Percentiles rank a stretch among this genome's conserved stretches.
Conservation (phyloP, 2,113 vertebrate species). For the Sander lucioperca region DNA sequence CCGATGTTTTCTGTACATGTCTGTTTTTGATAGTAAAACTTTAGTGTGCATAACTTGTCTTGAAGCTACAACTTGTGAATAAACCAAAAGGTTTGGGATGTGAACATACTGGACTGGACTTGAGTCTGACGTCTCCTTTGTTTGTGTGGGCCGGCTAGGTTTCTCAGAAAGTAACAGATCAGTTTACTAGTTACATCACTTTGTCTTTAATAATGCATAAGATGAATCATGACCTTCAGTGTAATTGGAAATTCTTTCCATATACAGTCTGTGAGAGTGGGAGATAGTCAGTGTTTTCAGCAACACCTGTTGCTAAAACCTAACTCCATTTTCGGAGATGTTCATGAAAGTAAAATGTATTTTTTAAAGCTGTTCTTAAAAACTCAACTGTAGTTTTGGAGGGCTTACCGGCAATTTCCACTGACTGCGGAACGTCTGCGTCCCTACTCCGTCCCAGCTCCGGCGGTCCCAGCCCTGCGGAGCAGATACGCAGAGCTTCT, state of each 20-base stretch:
- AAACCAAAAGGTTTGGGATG: constrained; percentile 56
- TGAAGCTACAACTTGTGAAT: constrained; percentile 52
- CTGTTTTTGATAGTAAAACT: constrained; percentile 61
- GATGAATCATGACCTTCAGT: neutral
- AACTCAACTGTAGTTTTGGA: neutral
- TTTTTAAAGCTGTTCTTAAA: neutral
- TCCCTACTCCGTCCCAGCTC: too few species aligned
- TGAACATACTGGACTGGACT: constrained; percentile 20
- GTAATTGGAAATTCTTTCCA: neutral
- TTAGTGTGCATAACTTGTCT: constrained; percentile 42
- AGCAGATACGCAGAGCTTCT: too few species aligned
- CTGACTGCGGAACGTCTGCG: too few species aligned
- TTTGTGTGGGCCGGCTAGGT: constrained; percentile 13
- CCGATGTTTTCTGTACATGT: constrained; percentile 54
- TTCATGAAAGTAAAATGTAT: neutral
- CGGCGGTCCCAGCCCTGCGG: too few species aligned
- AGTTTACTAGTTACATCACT: constrained; percentile 34
- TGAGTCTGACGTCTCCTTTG: constrained; percentile 20
- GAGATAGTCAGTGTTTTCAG: neutral
- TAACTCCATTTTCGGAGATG: neutral
- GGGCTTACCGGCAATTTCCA: neutral
- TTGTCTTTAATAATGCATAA: constrained; percentile 37
- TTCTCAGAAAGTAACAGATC: constrained; percentile 29
- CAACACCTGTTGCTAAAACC: too few species aligned
- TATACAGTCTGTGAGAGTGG: neutral